Evolutionary conservation across 2,888 invertebrate species (phyloP), one percentile per base, ranked within the genome.

Genomic region (Spisula subtruncata): DNA sequence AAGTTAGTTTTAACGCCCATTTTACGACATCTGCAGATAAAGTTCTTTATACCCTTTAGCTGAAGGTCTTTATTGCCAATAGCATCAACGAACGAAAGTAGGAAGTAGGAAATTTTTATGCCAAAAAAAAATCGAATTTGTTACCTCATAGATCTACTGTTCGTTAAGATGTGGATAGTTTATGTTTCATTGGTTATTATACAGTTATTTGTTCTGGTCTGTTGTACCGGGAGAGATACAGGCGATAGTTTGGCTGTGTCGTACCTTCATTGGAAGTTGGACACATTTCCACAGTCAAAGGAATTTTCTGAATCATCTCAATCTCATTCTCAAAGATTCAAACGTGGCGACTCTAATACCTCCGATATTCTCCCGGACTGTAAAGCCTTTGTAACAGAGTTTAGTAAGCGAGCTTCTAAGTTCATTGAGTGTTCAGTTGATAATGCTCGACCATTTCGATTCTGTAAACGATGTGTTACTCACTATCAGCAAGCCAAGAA

Each of bases 401-500:
- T 93, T 87, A 92, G 93, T 10, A 85, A 90, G 48, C 84, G 88
- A 51, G 85, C 94, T 8, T 91, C 91, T 2, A 81, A 90, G 2
- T 94, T 94, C 86, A 93, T 93, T 0, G 85, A 89, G 51, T 94
- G 94, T 91, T 92, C 93, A 18, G 83, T 94, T 29, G 90, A 92
- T 46, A 93, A 93, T 90, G 92, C 94, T 12, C 85, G 94, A 85
- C 94, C 94, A 71, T 93, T 94, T 80, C 89, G 93, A 83, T 93
- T 94, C 82, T 94, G 94, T 93, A 93, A 93, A 87, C 83, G 87
- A 20, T 94, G 94, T 93, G 93, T 93, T 16, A 83, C 54, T 8
- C 84, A 91, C 81, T 94, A 90, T 82, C 86, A 86, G 86, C 89
- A 87, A 80, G 90, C 93, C 35, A 87, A 83, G 25, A 91, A 85